A percentile compares a stretch with the other conserved stretches of the same genome.
phyloP scores from a whole-genome alignment of 2,888 invertebrate genomes.

The Thymelicus lineola region DNA sequence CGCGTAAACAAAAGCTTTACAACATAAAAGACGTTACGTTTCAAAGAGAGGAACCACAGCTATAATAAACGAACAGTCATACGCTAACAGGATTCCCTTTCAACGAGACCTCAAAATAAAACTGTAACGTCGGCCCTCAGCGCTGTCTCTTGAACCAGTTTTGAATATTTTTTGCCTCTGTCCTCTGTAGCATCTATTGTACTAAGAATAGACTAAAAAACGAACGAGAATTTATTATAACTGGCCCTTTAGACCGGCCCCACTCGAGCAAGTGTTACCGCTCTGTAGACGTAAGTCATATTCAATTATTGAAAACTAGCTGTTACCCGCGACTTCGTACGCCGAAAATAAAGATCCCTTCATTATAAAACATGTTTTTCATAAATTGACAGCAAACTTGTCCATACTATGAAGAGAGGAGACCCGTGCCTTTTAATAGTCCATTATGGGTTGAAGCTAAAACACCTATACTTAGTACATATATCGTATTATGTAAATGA shows the following conservation, averaged over 20 bases:
- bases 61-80: constrained; percentile 18
- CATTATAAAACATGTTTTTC: too few species aligned
- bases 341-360: too few species aligned
- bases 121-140: constrained; percentile 29
- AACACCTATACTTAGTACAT: too few species aligned
- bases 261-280: not conserved
- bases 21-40: constrained; percentile 2
- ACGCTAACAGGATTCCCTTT: constrained; percentile 32
- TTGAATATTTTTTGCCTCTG: constrained; percentile 40
- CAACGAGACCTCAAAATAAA: constrained; percentile 37
- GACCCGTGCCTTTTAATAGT: too few species aligned
- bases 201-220: constrained; percentile 37
- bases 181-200: constrained; percentile 29
- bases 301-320: constrained; percentile 29
- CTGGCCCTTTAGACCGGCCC: constrained; percentile 12
- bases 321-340: too few species aligned
- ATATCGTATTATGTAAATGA: too few species aligned
- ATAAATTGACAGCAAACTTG: too few species aligned
- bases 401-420: too few species aligned
- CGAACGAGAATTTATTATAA: constrained; percentile 25
- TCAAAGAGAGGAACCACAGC: constrained; percentile 1
- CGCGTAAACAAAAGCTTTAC: not conserved
- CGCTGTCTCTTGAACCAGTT: constrained; percentile 42
- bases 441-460: too few species aligned
- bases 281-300: constrained; percentile 12